Base-by-base conservation (phyloP, 1,140 invertebrate species). In the Drosophila bocqueti region DNA sequence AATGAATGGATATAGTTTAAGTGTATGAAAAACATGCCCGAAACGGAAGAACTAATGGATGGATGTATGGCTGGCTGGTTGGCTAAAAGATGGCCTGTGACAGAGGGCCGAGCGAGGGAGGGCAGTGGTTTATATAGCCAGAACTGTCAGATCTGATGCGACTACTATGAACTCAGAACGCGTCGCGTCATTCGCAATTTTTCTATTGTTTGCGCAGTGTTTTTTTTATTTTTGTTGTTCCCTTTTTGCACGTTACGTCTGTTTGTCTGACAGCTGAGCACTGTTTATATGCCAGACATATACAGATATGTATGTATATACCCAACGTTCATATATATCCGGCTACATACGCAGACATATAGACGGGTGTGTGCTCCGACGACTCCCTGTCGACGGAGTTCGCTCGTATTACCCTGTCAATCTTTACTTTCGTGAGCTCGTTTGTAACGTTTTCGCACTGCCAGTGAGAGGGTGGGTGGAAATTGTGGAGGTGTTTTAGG, bases 21-120 rank as follows among this genome's bases (percentile, higher is more conserved):
- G 63, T 74, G 67, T 61, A 81, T 38, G 58, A 83, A 61, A 78
- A 85, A 75, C 82, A 81, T 81, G 65, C 58, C 75, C 75, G 69
- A 76, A 86, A 72, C 75, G 83, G 75, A 82, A 67, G 34, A 58
- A 60, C 76, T 86, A 87, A 86, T 87, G 83, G 83, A 82, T 81
- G 66, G 74, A 79, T 80, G 69, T 66, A 79, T 76, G 76, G 69
- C 75, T 87, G 83, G 75, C 59, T 71, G 61, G 49, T 47, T 79
- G 79, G 60, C 63, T 69, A 69, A 62, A 55, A 69, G 77, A 77
- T 66, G 65, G 72, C 55, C 58, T 52, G 26, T 49, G 57, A 65
- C 59, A 60, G 62, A 59, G 49, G 52, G 50, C 60, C 57, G 49
- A 21, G 54, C 18, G 18, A 5, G 9, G 52, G 18, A 8, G 15